Percentiles rank a stretch among this genome's conserved stretches.
Evolutionary conservation across 2,888 invertebrate genomes (phyloP).

Genomic region (Ophion slaviceki): DNA sequence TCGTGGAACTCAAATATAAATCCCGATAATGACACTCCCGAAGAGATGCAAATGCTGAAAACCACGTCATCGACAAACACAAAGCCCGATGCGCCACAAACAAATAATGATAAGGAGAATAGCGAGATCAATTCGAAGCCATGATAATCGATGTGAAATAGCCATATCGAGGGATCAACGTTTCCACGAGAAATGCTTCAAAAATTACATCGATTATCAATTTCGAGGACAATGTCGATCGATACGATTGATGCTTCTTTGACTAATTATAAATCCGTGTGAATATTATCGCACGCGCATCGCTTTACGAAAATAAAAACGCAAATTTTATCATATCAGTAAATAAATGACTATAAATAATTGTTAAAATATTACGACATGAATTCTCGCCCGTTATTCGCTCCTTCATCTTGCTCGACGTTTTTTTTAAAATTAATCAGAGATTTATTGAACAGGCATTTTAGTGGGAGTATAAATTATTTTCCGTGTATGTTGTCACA

Average conservation of each 20-base stretch:
- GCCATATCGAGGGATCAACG: neutral
- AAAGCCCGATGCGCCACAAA: slow-evolving; percentile 18
- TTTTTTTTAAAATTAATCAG: neutral
- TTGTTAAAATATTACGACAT: neutral
- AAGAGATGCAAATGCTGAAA: slow-evolving; percentile 54
- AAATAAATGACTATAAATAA: neutral
- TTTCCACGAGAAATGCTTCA: neutral
- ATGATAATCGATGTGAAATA: slow-evolving; percentile 1
- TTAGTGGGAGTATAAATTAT: neutral
- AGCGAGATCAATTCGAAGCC: neutral
- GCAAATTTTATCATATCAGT: neutral
- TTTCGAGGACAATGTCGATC: neutral
- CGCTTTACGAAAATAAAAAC: neutral
- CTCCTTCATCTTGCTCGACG: neutral
- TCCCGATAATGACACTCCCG: slow-evolving; percentile 33
- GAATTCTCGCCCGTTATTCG: neutral
- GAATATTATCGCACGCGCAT: neutral
- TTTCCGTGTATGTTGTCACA: neutral
- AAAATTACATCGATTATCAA: neutral
- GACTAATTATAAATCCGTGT: slow-evolving; percentile 1
- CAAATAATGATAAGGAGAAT: slow-evolving; percentile 24
- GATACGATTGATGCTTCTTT: neutral
- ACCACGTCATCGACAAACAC: slow-evolving; percentile 6
- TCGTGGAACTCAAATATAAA: slow-evolving; percentile 75
- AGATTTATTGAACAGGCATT: neutral